A percentile compares a stretch with the other conserved stretches of the same genome.
Conservation (phyloP, 2,888 invertebrate species). For the Oligia fasciuncula region DNA sequence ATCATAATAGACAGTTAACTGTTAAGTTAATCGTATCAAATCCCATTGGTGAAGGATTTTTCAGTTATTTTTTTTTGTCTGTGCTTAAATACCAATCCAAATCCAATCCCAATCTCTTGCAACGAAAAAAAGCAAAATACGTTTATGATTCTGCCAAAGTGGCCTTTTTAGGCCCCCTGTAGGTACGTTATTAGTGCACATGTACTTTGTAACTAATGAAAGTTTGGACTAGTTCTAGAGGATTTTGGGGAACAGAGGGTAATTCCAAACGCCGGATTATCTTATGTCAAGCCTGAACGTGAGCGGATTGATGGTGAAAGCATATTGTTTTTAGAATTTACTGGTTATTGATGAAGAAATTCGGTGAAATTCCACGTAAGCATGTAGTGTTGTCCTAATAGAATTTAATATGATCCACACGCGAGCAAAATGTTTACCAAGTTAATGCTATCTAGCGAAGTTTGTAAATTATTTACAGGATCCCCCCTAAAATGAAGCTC, state of each 20-base stretch:
- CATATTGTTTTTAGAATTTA: background rate
- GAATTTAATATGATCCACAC: background rate
- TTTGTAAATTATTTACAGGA: conserved; percentile 45
- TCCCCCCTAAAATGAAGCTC: conserved; percentile 24
- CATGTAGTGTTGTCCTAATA: background rate
- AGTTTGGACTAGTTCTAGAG: conserved; percentile 26
- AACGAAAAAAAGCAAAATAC: no score
- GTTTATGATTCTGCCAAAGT: no score
- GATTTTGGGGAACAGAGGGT: conserved; percentile 2
- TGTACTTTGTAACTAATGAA: conserved; percentile 31
- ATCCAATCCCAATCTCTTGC: no score
- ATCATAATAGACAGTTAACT: no score
- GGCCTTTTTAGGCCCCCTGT: no score
- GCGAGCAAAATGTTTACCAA: conserved; percentile 18
- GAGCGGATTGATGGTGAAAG: background rate
- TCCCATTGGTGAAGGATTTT: no score
- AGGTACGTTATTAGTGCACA: conserved; percentile 46
- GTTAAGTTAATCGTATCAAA: no score
- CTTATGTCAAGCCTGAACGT: background rate
- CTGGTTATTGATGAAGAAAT: background rate
- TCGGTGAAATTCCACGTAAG: background rate
- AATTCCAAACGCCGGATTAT: background rate
- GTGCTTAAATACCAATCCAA: no score
- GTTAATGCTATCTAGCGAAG: conserved; percentile 2
- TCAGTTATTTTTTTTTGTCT: no score